These are phyloP conservation scores for Paratilapia polleni DNA, from an alignment of 2,113 vertebrate species.

Conservation along the genomic window DNA sequence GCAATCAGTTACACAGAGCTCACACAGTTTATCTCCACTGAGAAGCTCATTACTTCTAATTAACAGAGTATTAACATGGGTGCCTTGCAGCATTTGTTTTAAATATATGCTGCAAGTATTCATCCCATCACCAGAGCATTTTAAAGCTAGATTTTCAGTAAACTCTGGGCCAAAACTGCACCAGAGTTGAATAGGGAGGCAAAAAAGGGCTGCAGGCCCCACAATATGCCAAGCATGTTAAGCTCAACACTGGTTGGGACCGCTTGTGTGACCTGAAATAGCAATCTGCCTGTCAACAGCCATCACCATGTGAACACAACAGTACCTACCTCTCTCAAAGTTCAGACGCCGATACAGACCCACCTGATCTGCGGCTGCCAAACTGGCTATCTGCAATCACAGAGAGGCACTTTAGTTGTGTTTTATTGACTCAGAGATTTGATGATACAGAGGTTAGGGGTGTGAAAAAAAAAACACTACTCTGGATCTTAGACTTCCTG, in stretches of 20 bases:
- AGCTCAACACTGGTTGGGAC: slow-evolving; percentile 4
- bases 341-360: slow-evolving; percentile 89
- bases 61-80: neutral
- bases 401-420: neutral
- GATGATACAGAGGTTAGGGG: neutral
- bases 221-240: slow-evolving; percentile 38
- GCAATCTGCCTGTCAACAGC: neutral
- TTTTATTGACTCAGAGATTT: neutral
- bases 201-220: neutral
- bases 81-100: neutral
- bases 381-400: slow-evolving; percentile 87
- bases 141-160: neutral
- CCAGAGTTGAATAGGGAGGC: neutral
- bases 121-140: neutral
- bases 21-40: neutral
- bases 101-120: neutral
- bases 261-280: slow-evolving; percentile 50
- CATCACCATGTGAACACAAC: slow-evolving; percentile 8
- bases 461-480: neutral
- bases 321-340: slow-evolving; percentile 89
- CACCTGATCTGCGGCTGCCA: slow-evolving; percentile 86
- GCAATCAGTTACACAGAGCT: neutral
- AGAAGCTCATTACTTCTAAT: neutral
- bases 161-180: neutral
- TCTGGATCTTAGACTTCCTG: neutral